These are phyloP conservation scores for Loxodonta africana DNA, from an alignment of 2,113 vertebrate genomes.

Conservation along the genomic window DNA sequence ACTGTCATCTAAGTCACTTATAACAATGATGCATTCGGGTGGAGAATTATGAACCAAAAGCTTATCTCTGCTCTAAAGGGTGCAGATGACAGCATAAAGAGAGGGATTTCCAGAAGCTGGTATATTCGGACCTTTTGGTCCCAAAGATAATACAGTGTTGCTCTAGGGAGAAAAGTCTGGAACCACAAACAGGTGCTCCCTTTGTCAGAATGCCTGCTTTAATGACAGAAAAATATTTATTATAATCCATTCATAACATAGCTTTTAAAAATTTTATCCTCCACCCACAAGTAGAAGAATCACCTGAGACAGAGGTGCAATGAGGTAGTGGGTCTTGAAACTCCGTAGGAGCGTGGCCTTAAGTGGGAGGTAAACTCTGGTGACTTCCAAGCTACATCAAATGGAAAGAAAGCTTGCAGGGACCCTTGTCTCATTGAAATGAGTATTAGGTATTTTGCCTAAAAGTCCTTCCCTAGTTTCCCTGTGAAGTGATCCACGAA, in stretches of 20 bases:
- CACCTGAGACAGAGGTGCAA: too few relatives aligned
- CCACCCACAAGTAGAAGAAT: too few relatives aligned
- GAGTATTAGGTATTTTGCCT: neutral
- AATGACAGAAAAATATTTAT: neutral
- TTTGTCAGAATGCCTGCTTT: neutral
- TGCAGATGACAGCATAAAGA: neutral
- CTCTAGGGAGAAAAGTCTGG: too few relatives aligned
- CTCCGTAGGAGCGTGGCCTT: neutral
- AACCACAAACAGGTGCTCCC: too few relatives aligned
- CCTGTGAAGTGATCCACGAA: neutral
- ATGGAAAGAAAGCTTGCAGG: too few relatives aligned
- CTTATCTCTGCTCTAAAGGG: neutral
- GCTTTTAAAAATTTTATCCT: too few relatives aligned
- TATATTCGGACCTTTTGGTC: neutral
- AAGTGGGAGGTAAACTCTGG: too few relatives aligned
- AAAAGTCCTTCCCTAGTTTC: neutral
- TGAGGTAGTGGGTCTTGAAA: too few relatives aligned
- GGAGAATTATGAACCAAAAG: neutral
- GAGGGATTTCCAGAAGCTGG: neutral
- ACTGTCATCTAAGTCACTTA: neutral
- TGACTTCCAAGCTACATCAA: neutral
- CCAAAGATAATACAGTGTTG: neutral
- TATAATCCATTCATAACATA: neutral
- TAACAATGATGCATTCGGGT: neutral
- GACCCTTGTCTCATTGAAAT: fast-evolving